Conservation (phyloP, 2,113 vertebrate species). For the Psephotus haematonotus region DNA sequence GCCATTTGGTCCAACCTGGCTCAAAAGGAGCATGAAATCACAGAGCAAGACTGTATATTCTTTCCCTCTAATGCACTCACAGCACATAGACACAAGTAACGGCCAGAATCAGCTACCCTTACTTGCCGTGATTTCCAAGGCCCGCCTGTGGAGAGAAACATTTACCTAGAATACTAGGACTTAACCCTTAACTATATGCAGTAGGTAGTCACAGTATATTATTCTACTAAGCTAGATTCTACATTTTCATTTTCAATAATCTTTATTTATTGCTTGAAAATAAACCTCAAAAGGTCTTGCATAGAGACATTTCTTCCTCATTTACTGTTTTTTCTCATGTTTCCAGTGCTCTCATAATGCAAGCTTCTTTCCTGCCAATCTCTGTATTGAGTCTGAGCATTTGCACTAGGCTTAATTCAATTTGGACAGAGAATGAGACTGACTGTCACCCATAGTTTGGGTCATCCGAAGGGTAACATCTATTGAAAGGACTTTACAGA, state of each 20-base stretch:
- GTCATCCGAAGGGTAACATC: neutral
- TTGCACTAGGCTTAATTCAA: neutral
- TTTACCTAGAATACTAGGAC: neutral
- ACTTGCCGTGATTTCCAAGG: neutral
- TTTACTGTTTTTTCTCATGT: neutral
- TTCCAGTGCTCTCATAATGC: neutral
- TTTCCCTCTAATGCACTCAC: neutral
- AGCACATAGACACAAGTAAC: neutral
- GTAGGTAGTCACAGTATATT: neutral
- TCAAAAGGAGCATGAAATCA: neutral
- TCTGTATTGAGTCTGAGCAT: neutral
- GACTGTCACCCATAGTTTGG: neutral
- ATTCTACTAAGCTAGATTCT: neutral
- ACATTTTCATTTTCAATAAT: neutral
- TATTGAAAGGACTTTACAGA: neutral
- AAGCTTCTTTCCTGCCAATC: neutral
- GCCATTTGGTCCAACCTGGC: neutral
- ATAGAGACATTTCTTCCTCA: neutral
- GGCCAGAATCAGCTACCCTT: neutral
- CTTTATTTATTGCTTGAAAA: neutral
- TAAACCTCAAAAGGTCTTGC: neutral
- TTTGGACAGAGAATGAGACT: neutral
- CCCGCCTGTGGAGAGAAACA: neutral
- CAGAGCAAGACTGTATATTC: neutral
- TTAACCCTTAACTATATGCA: neutral